A percentile compares a stretch with the other conserved stretches of the same genome.
phyloP scores from a whole-genome alignment of 2,797 vertebrate genomes.

The Lerista edwardsae region DNA sequence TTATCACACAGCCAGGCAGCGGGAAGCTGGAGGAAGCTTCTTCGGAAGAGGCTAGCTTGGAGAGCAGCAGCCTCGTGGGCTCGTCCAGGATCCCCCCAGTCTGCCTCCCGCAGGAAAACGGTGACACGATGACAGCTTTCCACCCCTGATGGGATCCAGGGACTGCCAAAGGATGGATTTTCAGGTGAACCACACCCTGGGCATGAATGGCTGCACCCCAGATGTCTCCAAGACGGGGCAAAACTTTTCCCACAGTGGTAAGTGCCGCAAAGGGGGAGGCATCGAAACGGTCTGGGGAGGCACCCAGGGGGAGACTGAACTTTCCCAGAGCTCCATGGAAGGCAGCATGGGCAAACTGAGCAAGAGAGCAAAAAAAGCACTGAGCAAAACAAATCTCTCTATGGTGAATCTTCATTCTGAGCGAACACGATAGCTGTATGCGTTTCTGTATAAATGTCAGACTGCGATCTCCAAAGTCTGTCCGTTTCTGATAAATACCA shows the following conservation, averaged over 20 bases:
- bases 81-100: background rate
- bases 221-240: slow-evolving; percentile 36
- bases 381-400: no score
- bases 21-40: background rate
- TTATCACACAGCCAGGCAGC: background rate
- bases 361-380: background rate
- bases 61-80: slow-evolving; percentile 12
- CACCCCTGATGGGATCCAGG: background rate
- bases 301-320: no score
- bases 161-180: slow-evolving; percentile 47
- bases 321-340: background rate
- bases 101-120: slow-evolving; percentile 4
- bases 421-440: background rate
- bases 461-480: background rate
- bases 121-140: background rate
- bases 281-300: background rate
- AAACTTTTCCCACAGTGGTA: slow-evolving; percentile 52
- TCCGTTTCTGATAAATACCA: background rate
- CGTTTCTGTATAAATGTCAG: no score
- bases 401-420: background rate
- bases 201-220: slow-evolving; percentile 8
- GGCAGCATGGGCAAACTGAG: background rate
- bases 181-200: slow-evolving; percentile 26
- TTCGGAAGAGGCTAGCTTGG: background rate
- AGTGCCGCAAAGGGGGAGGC: background rate